Base-by-base conservation (phyloP, 2,888 invertebrate species). In the Tetheella fluctuosa region DNA sequence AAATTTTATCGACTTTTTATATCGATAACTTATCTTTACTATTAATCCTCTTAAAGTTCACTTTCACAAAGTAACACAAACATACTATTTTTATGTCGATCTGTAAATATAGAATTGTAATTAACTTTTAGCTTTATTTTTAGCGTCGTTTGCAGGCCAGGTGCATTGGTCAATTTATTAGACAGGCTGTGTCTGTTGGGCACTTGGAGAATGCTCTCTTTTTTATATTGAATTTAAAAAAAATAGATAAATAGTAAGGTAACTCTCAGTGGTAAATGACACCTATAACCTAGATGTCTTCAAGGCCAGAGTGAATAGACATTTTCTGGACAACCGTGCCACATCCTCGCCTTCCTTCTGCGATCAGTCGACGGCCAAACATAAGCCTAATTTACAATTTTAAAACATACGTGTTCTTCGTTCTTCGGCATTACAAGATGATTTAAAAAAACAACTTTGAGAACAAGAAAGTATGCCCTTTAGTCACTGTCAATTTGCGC, bases 31-130 rank as follows among this genome's bases (percentile, higher is more conserved):
- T 59, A 60, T 13, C 77, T 67, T 65, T 74, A 62, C 79, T 75
- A 70, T 57, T 64, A 69, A 76, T 77, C 73, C 71, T 78, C 77
- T 72, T 69, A 72, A 66, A 64, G 58, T 57, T 52, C 61, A 64
- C 59, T 70, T 60, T 59, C 23, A 68, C 59, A 34, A 58, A 55
- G 48, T 61, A 53, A 57, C 42, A 57, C 25, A 17, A 42, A 39
- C n/a, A 0, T n/a, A 39, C 20, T 48, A 48, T 48, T 20, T 48
- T 48, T 48, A 48, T 10, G 20, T 10, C n/a, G 39, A n/a, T 7
- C 42, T 48, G 42, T 20, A 48, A 48, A 48, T 20, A 48, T 20
- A 48, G 2, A 17, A 48, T 20, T 48, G 20, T n/a, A 20, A 20
- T 17, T 48, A 48, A 7, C 42, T n/a, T 42, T 42, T 39, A 39